A percentile compares a stretch with the other conserved stretches of the same genome.
Conservation (phyloP, 2,797 vertebrate genomes). For the Chelon labrosus region DNA sequence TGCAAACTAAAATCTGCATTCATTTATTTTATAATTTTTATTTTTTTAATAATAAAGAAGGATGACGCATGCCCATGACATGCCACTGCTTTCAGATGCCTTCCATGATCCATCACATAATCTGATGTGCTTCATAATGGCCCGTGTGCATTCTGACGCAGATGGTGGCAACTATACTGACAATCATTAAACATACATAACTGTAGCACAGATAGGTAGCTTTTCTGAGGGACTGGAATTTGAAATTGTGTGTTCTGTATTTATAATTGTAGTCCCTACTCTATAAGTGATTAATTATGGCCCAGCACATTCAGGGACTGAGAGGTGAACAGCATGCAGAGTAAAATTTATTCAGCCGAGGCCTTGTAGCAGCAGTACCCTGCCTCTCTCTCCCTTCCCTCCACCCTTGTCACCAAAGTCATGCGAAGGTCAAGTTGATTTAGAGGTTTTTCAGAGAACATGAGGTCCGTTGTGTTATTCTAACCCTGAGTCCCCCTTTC, state of each 20-base stretch:
- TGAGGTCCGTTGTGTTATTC: conserved; percentile 68
- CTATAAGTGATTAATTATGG: neutral
- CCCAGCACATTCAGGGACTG: neutral
- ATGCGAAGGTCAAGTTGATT: conserved; percentile 71
- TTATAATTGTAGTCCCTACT: neutral
- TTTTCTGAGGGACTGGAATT: neutral
- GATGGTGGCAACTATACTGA: no score
- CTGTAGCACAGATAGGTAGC: neutral
- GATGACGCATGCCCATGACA: no score
- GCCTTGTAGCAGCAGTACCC: neutral
- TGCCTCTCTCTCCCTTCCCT: conserved; percentile 20
- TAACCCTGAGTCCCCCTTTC: conserved; percentile 59
- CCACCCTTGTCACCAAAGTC: conserved; percentile 59
- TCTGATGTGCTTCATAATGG: neutral
- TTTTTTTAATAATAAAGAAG: no score
- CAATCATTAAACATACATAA: neutral
- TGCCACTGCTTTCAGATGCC: no score
- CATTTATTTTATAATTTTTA: no score
- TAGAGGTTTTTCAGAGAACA: conserved; percentile 68
- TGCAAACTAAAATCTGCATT: no score
- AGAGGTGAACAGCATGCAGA: neutral
- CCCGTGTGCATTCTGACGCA: neutral
- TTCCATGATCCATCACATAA: neutral
- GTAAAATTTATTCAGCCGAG: neutral
- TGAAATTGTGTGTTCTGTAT: conserved; percentile 1